These are phyloP conservation scores for Anseranas semipalmata DNA, from an alignment of 2,113 vertebrate genomes.

Conservation along the genomic window DNA sequence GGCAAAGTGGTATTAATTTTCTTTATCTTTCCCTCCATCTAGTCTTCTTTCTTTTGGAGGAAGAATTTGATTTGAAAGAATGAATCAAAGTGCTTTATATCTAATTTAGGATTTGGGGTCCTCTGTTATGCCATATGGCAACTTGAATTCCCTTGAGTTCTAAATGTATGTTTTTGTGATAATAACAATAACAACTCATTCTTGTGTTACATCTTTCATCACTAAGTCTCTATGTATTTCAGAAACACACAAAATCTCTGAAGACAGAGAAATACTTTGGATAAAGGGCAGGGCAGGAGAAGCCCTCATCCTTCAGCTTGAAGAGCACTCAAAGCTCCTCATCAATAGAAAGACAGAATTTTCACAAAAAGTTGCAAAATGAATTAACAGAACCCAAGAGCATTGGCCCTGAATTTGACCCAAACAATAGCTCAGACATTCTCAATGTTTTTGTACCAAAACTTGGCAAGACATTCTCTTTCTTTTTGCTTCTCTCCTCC, in stretches of 20 bases:
- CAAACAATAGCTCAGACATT: not conserved
- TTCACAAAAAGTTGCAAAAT: not conserved
- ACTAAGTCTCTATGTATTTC: not conserved
- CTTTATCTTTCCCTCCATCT: not conserved
- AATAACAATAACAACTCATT: not conserved
- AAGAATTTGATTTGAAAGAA: not conserved
- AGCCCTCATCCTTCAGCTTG: not conserved
- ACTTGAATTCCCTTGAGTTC: not conserved
- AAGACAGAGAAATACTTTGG: not conserved
- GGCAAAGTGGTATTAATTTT: not conserved
- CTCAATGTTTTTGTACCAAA: not conserved
- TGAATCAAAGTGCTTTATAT: not conserved
- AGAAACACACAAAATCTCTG: not conserved
- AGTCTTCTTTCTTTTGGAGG: not conserved
- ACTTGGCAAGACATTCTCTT: not conserved
- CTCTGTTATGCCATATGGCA: not conserved
- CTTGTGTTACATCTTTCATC: not conserved
- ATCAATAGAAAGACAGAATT: not conserved
- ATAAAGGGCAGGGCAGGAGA: not conserved
- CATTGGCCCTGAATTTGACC: not conserved
- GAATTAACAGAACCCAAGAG: not conserved
- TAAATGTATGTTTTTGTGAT: not conserved
- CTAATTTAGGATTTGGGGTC: not conserved
- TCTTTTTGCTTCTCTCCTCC: not conserved
- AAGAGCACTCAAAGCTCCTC: not conserved